Conservation (phyloP, 2,797 vertebrate species). For the Anguilla pacifica region DNA sequence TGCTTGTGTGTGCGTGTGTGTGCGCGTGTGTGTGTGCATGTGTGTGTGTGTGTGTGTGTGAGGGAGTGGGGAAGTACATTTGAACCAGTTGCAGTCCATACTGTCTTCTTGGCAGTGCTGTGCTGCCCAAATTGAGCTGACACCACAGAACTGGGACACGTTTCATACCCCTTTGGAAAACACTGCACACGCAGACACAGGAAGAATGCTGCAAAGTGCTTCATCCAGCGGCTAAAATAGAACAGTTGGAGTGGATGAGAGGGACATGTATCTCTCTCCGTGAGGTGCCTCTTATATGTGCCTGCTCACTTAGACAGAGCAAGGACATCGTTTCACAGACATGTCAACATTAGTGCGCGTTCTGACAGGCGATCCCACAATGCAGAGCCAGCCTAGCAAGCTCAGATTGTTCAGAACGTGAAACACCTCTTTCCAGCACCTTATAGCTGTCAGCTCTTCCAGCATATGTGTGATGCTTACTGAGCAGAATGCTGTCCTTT, state of each 20-base stretch:
- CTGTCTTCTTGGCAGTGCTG: background rate
- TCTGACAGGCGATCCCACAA: constrained; percentile 61
- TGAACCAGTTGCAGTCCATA: background rate
- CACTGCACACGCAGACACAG: constrained; percentile 46
- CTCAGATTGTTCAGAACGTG: constrained; percentile 52
- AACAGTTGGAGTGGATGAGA: constrained; percentile 39
- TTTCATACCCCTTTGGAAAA: constrained; percentile 21
- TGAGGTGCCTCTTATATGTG: constrained; percentile 37
- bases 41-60: background rate
- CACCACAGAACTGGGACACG: background rate
- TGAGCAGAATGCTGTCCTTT: constrained; percentile 70
- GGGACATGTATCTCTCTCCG: constrained; percentile 35
- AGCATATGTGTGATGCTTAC: constrained; percentile 63
- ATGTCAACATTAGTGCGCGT: constrained; percentile 45
- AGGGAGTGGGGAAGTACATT: background rate
- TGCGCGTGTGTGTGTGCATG: background rate
- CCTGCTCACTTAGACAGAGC: constrained; percentile 23
- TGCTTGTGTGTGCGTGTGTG: background rate
- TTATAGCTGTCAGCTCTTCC: constrained; percentile 58
- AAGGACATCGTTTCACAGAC: background rate
- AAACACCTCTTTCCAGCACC: constrained; percentile 55
- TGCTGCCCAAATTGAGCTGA: background rate
- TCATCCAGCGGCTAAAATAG: constrained; percentile 20
- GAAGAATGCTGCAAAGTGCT: constrained; percentile 44
- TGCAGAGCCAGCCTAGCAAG: constrained; percentile 70